phyloP scores from a whole-genome alignment of 2,888 invertebrate genomes.

The Melitaea athalia region DNA sequence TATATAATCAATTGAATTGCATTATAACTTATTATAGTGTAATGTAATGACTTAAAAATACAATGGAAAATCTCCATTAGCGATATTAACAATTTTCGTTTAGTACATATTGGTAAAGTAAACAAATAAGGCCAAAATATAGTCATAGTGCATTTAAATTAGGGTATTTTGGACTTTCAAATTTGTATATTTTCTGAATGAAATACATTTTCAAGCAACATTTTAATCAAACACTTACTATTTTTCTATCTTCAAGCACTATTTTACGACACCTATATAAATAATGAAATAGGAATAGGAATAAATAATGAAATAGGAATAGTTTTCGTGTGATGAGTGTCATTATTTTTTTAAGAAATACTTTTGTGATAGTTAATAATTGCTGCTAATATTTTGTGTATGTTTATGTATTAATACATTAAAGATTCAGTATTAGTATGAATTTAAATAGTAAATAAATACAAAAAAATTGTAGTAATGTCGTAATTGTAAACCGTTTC shows the following conservation, averaged over 20 bases:
- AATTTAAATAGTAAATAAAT: too few species aligned
- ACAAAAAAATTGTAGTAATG: too few species aligned
- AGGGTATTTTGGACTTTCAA: constrained; percentile 6
- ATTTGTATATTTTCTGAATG: constrained; percentile 2
- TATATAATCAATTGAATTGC: not conserved
- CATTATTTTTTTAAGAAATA: not conserved
- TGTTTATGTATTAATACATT: not conserved
- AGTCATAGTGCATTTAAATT: constrained; percentile 12
- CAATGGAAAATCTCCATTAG: not conserved
- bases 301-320: constrained; percentile 7
- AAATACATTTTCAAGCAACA: constrained; percentile 10
- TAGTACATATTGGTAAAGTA: not conserved
- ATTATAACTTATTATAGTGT: not conserved
- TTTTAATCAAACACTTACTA: constrained; percentile 11
- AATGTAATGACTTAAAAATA: not conserved
- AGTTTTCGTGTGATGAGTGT: constrained; percentile 5
- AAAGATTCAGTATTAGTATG: too few species aligned
- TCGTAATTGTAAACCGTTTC: too few species aligned
- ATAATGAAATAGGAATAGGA: constrained; percentile 11
- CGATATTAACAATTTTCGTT: not conserved
- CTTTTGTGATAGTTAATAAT: not conserved
- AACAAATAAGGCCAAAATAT: constrained; percentile 21
- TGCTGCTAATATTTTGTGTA: not conserved
- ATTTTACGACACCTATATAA: constrained; percentile 21
- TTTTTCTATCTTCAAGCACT: constrained; percentile 18